Evolutionary conservation across 2,797 vertebrate genomes (phyloP), one percentile per base, ranked within the genome.

Genomic region (Lerista edwardsae): DNA sequence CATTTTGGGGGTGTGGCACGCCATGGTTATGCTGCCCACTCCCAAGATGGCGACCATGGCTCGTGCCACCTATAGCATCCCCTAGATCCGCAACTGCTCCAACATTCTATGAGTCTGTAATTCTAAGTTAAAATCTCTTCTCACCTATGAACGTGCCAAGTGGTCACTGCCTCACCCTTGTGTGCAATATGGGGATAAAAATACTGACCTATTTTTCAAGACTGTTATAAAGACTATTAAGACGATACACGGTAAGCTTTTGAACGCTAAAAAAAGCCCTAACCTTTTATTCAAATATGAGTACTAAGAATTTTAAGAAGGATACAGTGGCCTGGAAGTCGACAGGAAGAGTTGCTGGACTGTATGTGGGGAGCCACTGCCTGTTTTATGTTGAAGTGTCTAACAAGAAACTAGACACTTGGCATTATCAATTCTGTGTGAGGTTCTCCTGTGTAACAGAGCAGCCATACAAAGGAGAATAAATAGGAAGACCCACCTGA

Each of bases 381-480:
- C 51, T 55, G 25, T 91, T 79, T 92, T 85, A 80, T 78, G 7
- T 19, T 65, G 80, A 82, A 64, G 25, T 47, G 47, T 29, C 15
- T 84, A 80, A 47, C 29, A 76, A 83, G 47, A 19, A 78, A 29
- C 57, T 82, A 88, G 73, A 85, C 25, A 6, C 31, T 82, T 69
- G 64, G 51, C 65, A 81, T 86, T 81, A 85, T 80, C 61, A 31
- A 76, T 76, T 76, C 39, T 1, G 62, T 79, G 51, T 83, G 76
- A 79, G 55, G 51, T 47, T n/a, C 9, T 84, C 90, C 80, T 44
- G 75, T 85, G 78, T 23, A 74, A 39, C 83, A 90, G 85, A 88
- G 76, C 23, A 86, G 68, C 68, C 86, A 61, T 23, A 82, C 55
- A 76, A 85, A 80, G 25, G 39, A 71, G 73, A 76, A 86, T 76